Evolutionary conservation across 2,797 vertebrate species (phyloP), one percentile per base, ranked within the genome.

Genomic region (Tympanoctomys barrerae): DNA sequence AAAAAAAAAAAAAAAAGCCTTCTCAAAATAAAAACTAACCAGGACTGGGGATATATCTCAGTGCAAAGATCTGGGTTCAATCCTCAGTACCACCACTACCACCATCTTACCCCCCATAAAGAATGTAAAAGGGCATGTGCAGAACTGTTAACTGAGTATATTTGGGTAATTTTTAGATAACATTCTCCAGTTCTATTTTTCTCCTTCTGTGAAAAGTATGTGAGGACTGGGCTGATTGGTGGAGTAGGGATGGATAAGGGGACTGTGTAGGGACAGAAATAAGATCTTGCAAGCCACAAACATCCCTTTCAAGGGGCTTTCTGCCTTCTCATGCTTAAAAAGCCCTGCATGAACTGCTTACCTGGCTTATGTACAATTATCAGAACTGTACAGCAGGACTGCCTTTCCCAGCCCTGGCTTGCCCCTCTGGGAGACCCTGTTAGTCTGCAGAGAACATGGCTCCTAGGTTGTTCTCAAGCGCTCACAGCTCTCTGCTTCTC

Each of bases 101-200:
- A 68, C 66, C 66, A 68, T n/a, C 33, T 31, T 31, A 54, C 22
- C 42, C 71, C 26, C 3, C 42, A 49, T 49, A 31, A 77, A 77
- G 62, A 59, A 59, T 83, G 6, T 82, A 61, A 96, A 57, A 70
- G n/a, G 62, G 39, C 18, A n/a, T 31, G n/a, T 90, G n/a, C 19
- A 94, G 61, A 83, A 73, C 39, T 57, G 0, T 59, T 78, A 91
- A 11, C 39, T 92, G 42, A 26, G 13, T 91, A 31, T 79, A 80
- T 81, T 33, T 68, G 64, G 33, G 26, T 90, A 33, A 83, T 52
- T 96, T 91, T 91, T 96, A 77, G 84, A 22, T 78, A 87, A 39
- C 7, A 33, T 71, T 70, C 26, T 71, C 42, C 4, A 10, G 26
- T 46, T 46, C 57, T 87, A 3, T 88, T 64, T 70, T 81, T 36